Percentiles rank a stretch among this genome's conserved stretches.
These are phyloP conservation scores for Piaya cayana DNA, from an alignment of 2,113 vertebrate species.

Conservation along the genomic window DNA sequence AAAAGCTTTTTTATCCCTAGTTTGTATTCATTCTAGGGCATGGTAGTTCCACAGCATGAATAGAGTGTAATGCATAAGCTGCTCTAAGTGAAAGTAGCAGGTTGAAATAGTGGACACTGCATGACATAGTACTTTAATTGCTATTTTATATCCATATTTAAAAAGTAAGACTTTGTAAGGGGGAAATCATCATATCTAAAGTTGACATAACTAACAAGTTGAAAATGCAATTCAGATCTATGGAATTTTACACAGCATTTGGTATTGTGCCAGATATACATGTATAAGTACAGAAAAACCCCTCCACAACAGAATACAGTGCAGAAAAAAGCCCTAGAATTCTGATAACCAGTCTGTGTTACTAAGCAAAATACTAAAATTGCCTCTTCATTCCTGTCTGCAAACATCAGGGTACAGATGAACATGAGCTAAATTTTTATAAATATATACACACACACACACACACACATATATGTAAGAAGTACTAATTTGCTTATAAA, in stretches of 20 bases:
- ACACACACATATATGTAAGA: too few species aligned
- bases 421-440: background rate
- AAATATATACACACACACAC: too few species aligned
- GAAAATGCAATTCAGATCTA: background rate
- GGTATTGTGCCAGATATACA: background rate
- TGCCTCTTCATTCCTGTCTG: background rate
- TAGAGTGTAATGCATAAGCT: constrained; percentile 43
- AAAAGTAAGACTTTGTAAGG: background rate
- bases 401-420: background rate
- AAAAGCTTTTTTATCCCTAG: constrained; percentile 71
- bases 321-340: background rate
- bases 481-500: too few species aligned
- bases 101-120: constrained; percentile 10
- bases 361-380: background rate
- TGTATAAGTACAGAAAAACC: background rate
- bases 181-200: background rate
- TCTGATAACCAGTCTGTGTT: background rate
- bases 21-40: constrained; percentile 67
- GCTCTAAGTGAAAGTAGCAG: constrained; percentile 40
- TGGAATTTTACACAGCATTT: background rate
- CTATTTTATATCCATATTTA: constrained; percentile 12
- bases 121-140: background rate
- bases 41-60: constrained; percentile 37
- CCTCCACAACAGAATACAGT: background rate
- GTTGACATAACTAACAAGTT: background rate